Conservation (phyloP, 2,113 vertebrate genomes). For the Numenius arquata region DNA sequence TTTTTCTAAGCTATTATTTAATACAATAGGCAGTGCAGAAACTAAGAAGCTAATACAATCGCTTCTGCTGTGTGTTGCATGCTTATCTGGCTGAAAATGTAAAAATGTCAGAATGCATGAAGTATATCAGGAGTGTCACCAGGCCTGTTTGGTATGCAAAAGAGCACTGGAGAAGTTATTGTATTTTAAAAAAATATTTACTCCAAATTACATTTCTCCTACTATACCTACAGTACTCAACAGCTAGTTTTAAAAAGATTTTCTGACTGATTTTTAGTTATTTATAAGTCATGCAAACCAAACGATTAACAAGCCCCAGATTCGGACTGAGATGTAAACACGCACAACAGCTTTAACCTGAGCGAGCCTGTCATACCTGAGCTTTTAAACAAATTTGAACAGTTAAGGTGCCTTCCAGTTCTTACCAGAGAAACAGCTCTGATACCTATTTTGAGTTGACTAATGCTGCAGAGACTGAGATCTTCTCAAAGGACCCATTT, state of each 20-base stretch:
- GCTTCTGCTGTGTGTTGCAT: background rate
- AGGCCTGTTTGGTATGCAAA: background rate
- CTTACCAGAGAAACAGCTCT: background rate
- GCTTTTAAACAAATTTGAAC: background rate
- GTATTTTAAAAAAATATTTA: background rate
- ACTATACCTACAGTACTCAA: background rate
- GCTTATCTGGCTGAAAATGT: constrained; percentile 26
- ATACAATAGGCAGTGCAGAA: constrained; percentile 35
- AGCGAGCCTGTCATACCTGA: background rate
- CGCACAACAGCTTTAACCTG: background rate
- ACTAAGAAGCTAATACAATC: constrained; percentile 42
- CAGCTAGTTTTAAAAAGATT: background rate
- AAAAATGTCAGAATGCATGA: constrained; percentile 19
- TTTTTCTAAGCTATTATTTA: constrained; percentile 51
- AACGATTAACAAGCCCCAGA: background rate
- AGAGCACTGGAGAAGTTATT: background rate
- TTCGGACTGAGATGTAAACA: background rate
- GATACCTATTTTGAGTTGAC: background rate
- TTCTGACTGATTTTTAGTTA: background rate
- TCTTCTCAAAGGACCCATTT: background rate
- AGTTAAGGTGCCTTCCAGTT: background rate
- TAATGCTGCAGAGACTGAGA: background rate
- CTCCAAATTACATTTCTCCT: background rate
- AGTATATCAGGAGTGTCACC: background rate
- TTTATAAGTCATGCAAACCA: background rate